These are phyloP conservation scores for Trogon surrucura DNA, from an alignment of 2,113 vertebrate species.

Conservation along the genomic window DNA sequence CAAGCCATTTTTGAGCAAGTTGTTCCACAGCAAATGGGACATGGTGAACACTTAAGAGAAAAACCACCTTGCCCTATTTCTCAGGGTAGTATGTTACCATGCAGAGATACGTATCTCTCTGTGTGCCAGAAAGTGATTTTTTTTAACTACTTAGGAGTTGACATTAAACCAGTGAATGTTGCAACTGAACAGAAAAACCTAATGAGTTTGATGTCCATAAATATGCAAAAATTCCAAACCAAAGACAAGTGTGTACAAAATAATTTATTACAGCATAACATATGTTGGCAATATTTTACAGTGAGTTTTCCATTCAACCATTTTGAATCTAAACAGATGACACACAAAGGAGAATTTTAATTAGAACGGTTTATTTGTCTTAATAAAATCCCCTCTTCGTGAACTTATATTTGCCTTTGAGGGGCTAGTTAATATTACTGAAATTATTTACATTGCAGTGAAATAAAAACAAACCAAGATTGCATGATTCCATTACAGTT, in stretches of 20 bases:
- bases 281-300: slow-evolving; percentile 78
- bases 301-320: slow-evolving; percentile 68
- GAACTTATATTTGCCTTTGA: slow-evolving; percentile 66
- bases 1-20: not conserved
- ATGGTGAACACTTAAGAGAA: fast-evolving
- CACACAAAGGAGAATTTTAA: slow-evolving; percentile 64
- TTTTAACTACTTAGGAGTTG: not conserved
- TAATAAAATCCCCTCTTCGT: slow-evolving; percentile 72
- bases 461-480: slow-evolving; percentile 65
- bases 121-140: not conserved
- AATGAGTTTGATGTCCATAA: not conserved
- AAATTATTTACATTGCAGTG: slow-evolving; percentile 73
- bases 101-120: not conserved
- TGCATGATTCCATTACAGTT: slow-evolving; percentile 58
- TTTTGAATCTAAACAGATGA: slow-evolving; percentile 71
- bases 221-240: not conserved
- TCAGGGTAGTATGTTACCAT: not conserved
- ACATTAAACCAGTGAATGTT: not conserved
- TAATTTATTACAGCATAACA: slow-evolving; percentile 84
- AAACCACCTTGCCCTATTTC: fast-evolving
- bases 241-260: slow-evolving; percentile 77
- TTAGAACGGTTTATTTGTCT: slow-evolving; percentile 70
- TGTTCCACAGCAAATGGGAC: not conserved
- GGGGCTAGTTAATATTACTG: slow-evolving; percentile 67
- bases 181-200: not conserved